Evolutionary conservation across 2,797 vertebrate species (phyloP).

Genomic region (Graptemys geographica): DNA sequence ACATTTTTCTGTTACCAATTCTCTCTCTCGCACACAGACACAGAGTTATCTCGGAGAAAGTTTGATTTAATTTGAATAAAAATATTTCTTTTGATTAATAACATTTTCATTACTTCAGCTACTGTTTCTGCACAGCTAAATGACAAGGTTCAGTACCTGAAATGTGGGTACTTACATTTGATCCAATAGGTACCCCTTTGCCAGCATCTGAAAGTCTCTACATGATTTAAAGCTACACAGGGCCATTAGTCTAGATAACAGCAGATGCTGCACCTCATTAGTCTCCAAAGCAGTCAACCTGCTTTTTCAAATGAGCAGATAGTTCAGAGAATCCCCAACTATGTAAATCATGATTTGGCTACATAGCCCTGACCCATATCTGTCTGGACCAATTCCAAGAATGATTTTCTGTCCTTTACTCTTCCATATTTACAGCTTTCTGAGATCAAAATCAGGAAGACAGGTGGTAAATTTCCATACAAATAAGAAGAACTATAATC

Average conservation of each 20-base stretch:
- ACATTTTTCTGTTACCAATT: background rate
- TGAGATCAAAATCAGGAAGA: conserved; percentile 48
- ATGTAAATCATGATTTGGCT: background rate
- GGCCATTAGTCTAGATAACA: background rate
- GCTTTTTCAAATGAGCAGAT: background rate
- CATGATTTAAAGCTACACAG: background rate
- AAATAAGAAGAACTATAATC: conserved; percentile 54
- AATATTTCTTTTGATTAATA: background rate
- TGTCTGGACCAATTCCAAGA: conserved; percentile 18
- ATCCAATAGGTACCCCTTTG: background rate
- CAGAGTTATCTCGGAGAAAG: background rate
- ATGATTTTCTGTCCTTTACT: conserved; percentile 2
- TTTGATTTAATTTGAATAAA: background rate
- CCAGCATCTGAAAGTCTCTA: background rate
- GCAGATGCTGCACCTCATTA: fast-evolving
- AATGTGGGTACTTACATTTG: background rate
- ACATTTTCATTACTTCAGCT: background rate
- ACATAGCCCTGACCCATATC: background rate
- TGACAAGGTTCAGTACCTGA: background rate
- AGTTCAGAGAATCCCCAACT: conserved; percentile 7
- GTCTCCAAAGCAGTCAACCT: background rate
- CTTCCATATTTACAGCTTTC: conserved; percentile 26
- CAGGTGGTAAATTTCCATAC: conserved; percentile 39
- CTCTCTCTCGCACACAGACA: too few species aligned
- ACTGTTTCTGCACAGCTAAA: background rate